Conservation (phyloP, 2,113 vertebrate species). For the Oxyura jamaicensis region DNA sequence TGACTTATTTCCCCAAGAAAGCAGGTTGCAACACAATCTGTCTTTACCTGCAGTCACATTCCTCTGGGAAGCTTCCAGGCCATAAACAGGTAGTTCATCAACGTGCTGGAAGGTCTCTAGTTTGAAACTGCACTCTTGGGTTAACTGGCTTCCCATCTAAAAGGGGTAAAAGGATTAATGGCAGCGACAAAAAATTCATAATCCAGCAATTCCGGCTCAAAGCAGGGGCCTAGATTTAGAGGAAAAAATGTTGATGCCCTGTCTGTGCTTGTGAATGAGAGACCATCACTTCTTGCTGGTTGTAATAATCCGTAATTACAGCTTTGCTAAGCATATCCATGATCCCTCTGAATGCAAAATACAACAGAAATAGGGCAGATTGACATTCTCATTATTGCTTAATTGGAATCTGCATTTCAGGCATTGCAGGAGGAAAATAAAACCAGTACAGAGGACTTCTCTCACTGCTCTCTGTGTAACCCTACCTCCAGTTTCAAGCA, state of each 20-base stretch:
- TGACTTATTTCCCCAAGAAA: neutral
- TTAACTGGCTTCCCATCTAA: conserved; percentile 74
- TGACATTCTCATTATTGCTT: neutral
- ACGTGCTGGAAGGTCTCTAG: conserved; percentile 75
- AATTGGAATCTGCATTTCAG: neutral
- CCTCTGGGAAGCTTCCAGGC: conserved; percentile 47
- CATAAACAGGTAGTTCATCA: conserved; percentile 74
- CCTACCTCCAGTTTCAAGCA: neutral
- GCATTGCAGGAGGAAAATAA: neutral
- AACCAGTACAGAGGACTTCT: neutral
- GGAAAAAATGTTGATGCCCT: neutral
- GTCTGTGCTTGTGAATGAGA: neutral
- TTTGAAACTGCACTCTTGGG: conserved; percentile 77
- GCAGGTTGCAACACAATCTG: neutral
- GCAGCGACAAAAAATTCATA: neutral
- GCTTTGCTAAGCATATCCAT: neutral
- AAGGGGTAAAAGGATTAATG: neutral
- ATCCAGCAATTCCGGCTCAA: neutral
- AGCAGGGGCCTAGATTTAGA: neutral
- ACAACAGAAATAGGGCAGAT: neutral
- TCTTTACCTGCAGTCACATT: conserved; percentile 56
- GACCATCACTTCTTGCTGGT: neutral
- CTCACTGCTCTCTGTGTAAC: neutral
- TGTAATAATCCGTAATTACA: neutral
- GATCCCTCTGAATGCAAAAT: neutral